Evolutionary conservation across 1,140 invertebrate species (phyloP), one percentile per base, ranked within the genome.

Genomic region (Anastrepha ludens): DNA sequence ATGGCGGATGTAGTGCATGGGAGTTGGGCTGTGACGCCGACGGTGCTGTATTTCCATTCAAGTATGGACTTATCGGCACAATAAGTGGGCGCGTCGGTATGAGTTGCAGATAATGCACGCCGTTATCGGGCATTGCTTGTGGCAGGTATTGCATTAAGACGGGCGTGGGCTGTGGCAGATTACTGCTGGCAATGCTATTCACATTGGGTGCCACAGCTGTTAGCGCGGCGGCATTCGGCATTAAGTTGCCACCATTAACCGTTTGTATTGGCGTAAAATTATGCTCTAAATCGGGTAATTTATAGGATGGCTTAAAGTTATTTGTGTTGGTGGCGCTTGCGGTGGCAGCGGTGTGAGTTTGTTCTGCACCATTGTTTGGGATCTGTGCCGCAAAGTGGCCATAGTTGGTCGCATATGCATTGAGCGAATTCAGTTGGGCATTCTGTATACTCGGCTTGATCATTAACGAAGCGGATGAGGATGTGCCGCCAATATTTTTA

Each of bases 81-180:
- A 93, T 93, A 20, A 93, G 90, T 17, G 92, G 92, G 3, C 92
- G 90, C 0, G 92, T 93, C 55, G 92, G 92, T 59, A 93, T 93
- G 13, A 93, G 85, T 85, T 93, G 92, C 6, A 93, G 85, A 78
- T 93, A 93, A 81, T 93, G 92, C 3, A 93, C 91, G 0, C 89
- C 89, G 62, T 90, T 90, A 70, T 92, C 90, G 13, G 91, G 89
- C 0, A 93, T 81, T 4, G 89, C 64, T 29, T 91, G 91, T 2
- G 92, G 90, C 8, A 93, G 87, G 86, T 93, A 93, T 85, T 93
- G 92, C 94, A 97, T 92, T 96, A 97, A 89, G 93, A 96, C 90
- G 89, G 94, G 86, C 87, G 94, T 85, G 94, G 95, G 89, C 6
- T 81, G 74, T 44, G 39, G 74, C 58, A 55, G 3, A 59, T 81